Evolutionary conservation across 2,888 invertebrate species (phyloP).

Genomic region (Drosophila mercatorum): DNA sequence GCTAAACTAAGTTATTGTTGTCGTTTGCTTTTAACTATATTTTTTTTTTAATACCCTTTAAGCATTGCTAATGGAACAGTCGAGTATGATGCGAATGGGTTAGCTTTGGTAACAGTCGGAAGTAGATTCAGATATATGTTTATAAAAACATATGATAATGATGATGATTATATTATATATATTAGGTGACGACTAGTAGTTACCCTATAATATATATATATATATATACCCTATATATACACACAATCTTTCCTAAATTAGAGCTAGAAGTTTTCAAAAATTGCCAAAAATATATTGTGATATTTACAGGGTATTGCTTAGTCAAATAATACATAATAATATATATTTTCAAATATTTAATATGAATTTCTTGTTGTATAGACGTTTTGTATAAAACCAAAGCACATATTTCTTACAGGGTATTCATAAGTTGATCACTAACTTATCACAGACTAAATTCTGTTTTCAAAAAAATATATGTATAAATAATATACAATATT

Average conservation of each 20-base stretch:
- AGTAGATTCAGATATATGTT: too few relatives aligned
- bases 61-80: not conserved
- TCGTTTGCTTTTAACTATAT: constrained; percentile 31
- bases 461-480: not conserved
- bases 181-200: not conserved
- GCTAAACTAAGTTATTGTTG: constrained; percentile 68
- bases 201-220: not conserved
- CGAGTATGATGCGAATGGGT: not conserved
- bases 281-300: not conserved
- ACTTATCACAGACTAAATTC: not conserved
- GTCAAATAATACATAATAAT: too few relatives aligned
- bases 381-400: too few relatives aligned
- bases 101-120: not conserved
- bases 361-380: too few relatives aligned
- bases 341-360: too few relatives aligned
- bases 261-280: too few relatives aligned
- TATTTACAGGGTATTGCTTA: not conserved
- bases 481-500: not conserved
- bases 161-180: not conserved
- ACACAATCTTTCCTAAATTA: too few relatives aligned
- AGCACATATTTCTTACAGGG: too few relatives aligned
- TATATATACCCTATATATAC: not conserved
- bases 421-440: not conserved
- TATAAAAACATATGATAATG: not conserved
- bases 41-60: constrained; percentile 7